Percentiles rank a stretch among this genome's conserved stretches.
phyloP scores from a whole-genome alignment of 2,888 invertebrate genomes.

The Diploptera punctata region DNA sequence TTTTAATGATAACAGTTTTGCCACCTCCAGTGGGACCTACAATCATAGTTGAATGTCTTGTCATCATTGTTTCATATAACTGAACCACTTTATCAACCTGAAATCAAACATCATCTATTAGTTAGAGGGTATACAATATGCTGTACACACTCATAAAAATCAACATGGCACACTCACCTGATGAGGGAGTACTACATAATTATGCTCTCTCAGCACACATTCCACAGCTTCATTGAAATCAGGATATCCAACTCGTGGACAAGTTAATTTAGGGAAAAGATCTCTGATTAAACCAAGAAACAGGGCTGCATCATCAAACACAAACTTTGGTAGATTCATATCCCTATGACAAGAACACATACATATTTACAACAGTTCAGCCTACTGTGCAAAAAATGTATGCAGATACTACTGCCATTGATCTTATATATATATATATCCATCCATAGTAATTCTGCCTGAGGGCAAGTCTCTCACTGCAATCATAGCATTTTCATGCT shows the following conservation, averaged over 20 bases:
- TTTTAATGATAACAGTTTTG: constrained; percentile 84
- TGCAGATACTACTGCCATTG: too few relatives aligned
- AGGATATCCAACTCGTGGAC: constrained; percentile 86
- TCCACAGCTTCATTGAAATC: constrained; percentile 84
- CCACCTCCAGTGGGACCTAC: constrained; percentile 95
- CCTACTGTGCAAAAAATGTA: too few relatives aligned
- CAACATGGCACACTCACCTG: constrained; percentile 68
- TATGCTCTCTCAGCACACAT: constrained; percentile 67
- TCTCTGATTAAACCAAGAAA: constrained; percentile 89
- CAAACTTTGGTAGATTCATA: constrained; percentile 94
- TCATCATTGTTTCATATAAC: constrained; percentile 95
- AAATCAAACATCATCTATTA: too few relatives aligned
- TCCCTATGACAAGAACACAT: constrained; percentile 67
- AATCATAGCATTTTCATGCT: too few relatives aligned
- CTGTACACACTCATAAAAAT: not conserved
- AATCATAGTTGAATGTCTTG: constrained; percentile 89
- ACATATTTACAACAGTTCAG: too few relatives aligned
- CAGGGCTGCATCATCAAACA: constrained; percentile 88
- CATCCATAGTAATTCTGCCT: too few relatives aligned
- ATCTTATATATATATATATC: too few relatives aligned
- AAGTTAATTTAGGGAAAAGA: constrained; percentile 89
- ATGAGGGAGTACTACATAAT: constrained; percentile 70
- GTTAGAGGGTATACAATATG: too few relatives aligned
- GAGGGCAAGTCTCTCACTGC: too few relatives aligned
- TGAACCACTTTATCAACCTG: constrained; percentile 90